phyloP scores from a whole-genome alignment of 2,113 vertebrate genomes.

The Potamarius usumacintae region DNA sequence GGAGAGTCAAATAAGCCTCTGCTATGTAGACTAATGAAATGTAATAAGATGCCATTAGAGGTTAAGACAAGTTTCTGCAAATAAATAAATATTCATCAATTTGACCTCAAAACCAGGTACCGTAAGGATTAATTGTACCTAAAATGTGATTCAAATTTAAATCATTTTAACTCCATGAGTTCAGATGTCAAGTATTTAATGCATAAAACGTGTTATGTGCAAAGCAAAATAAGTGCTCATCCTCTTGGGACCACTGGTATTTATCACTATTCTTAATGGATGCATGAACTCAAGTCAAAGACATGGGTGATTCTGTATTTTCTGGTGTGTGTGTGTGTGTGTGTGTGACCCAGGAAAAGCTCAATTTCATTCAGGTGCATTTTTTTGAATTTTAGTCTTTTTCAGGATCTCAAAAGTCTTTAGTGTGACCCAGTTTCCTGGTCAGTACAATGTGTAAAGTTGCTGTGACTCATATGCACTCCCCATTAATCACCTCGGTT shows the following conservation, averaged over 20 bases:
- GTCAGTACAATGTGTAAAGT: constrained; percentile 31
- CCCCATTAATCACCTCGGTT: constrained; percentile 50
- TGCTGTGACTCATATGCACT: constrained; percentile 37
- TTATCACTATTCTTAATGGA: neutral
- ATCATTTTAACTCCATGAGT: constrained; percentile 54
- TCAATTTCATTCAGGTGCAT: neutral
- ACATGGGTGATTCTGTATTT: neutral
- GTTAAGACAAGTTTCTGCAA: constrained; percentile 58
- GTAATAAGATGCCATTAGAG: constrained; percentile 54
- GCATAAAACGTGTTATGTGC: constrained; percentile 17
- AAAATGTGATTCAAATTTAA: constrained; percentile 62
- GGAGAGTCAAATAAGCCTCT: constrained; percentile 29
- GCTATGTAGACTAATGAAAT: constrained; percentile 59
- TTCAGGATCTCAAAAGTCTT: neutral
- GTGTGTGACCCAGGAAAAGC: neutral
- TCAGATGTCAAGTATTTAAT: constrained; percentile 49
- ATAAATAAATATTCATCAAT: constrained; percentile 70
- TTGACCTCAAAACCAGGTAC: constrained; percentile 62
- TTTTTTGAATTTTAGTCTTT: neutral
- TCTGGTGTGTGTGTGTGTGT: neutral
- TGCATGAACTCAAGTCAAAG: neutral
- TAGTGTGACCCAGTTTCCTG: constrained; percentile 44
- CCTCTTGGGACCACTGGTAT: neutral
- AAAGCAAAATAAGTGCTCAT: neutral
- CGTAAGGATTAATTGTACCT: constrained; percentile 65